Evolutionary conservation across 2,888 invertebrate species (phyloP), one percentile per base, ranked within the genome.

Genomic region (Embidobia sp.): DNA sequence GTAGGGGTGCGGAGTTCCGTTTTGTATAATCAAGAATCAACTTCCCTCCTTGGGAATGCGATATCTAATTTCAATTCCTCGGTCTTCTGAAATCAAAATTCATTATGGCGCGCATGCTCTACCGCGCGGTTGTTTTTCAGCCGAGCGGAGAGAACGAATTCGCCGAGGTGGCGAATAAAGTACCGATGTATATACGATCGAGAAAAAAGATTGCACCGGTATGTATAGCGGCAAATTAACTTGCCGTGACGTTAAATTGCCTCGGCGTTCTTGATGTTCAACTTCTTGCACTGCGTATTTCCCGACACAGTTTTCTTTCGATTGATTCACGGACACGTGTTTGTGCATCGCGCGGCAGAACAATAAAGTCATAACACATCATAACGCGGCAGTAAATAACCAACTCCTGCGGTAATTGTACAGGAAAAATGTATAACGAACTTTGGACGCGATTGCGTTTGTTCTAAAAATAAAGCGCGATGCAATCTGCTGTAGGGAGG

Each of bases 181-280:
- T 40, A 70, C 64, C 53, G 35, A 66, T 51, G 63, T 64, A 57
- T 57, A 57, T 42, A 51, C 59, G 70, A 76, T 70, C 64, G 46
- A 37, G 76, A 69, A 76, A 76, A 70, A 69, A 64, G 76, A 76
- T 76, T 70, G 69, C 69, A 33, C 42, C 51, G 64, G 59, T 70
- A 64, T 51, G 51, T 70, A 70, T 64, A 70, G 76, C 76, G 76
- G 76, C 76, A 70, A 76, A 76, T 76, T 76, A 76, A 76, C 70
- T 57, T 51, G 64, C 44, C 76, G 64, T 69, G 64, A 76, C 76
- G 76, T 76, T 76, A 76, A 76, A 76, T 76, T 70, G 76, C 76
- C 48, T 66, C 27, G 64, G 7, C 27, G 63, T 61, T 51, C 53
- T 42, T 51, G 46, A 59, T 31, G 66, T 70, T 69, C 74, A 66